A percentile compares a stretch with the other conserved stretches of the same genome.
These are phyloP conservation scores for Drosophila pseudoananassae DNA, from an alignment of 1,140 invertebrate species.

Conservation along the genomic window DNA sequence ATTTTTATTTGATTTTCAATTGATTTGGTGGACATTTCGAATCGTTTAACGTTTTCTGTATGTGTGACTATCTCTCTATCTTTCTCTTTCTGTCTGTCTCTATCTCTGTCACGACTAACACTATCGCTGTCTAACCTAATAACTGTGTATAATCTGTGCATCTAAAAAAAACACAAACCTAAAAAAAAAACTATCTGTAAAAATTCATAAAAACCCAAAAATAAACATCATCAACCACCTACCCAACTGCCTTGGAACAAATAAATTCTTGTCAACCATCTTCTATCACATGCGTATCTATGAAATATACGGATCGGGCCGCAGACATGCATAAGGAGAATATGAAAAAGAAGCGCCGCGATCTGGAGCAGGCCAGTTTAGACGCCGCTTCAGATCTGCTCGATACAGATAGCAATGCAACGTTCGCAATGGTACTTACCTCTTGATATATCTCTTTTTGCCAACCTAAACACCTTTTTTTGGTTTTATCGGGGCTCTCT, in stretches of 20 bases:
- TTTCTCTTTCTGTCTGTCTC: slow-evolving; percentile 70
- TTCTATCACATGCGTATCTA: slow-evolving; percentile 72
- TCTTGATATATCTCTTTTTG: slow-evolving; percentile 59
- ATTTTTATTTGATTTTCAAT: slow-evolving; percentile 21
- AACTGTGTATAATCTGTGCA: slow-evolving; percentile 70
- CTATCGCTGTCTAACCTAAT: slow-evolving; percentile 77
- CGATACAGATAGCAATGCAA: slow-evolving; percentile 92
- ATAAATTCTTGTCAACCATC: slow-evolving; percentile 84
- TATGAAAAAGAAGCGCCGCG: slow-evolving; percentile 94
- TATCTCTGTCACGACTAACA: slow-evolving; percentile 51
- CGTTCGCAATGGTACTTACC: slow-evolving; percentile 92
- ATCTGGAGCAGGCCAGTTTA: slow-evolving; percentile 93
- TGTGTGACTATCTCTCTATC: slow-evolving; percentile 76
- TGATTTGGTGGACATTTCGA: slow-evolving; percentile 46
- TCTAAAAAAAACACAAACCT: slow-evolving; percentile 34
- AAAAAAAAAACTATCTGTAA: slow-evolving; percentile 54
- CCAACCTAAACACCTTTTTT: slow-evolving; percentile 16
- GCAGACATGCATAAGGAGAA: slow-evolving; percentile 92
- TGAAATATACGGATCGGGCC: slow-evolving; percentile 84
- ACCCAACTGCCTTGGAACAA: slow-evolving; percentile 72
- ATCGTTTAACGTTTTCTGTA: slow-evolving; percentile 72
- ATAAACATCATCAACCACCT: slow-evolving; percentile 14
- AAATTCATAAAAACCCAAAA: slow-evolving; percentile 30
- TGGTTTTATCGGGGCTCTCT: slow-evolving; percentile 25
- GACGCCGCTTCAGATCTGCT: slow-evolving; percentile 92